Conservation (phyloP, 2,797 vertebrate species). For the Austrolebias charrua region DNA sequence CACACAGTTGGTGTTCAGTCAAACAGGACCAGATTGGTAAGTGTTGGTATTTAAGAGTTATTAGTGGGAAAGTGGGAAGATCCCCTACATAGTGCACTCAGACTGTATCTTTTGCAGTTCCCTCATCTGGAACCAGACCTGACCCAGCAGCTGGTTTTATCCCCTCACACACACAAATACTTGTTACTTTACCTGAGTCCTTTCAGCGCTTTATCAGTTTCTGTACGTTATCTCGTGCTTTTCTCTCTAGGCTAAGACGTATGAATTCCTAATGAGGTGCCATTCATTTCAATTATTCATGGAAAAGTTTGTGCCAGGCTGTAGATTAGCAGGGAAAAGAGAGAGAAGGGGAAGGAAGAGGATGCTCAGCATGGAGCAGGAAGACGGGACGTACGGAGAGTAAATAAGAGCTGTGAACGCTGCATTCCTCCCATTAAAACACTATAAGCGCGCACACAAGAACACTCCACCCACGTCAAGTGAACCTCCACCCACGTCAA, state of each 20-base stretch:
- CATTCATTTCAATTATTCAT: slow-evolving; percentile 76
- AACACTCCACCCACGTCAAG: too few species aligned
- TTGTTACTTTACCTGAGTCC: neutral
- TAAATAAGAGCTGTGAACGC: slow-evolving; percentile 29
- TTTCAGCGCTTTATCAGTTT: slow-evolving; percentile 46
- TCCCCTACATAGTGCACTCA: neutral
- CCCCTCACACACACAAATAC: neutral
- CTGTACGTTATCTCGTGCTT: slow-evolving; percentile 35
- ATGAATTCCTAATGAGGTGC: slow-evolving; percentile 66
- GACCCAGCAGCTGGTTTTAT: slow-evolving; percentile 30
- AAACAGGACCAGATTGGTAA: slow-evolving; percentile 1
- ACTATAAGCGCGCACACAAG: too few species aligned
- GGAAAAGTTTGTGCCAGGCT: slow-evolving; percentile 55
- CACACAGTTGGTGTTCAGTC: neutral
- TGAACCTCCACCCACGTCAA: too few species aligned
- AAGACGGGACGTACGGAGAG: slow-evolving; percentile 2
- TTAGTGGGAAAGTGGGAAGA: slow-evolving; percentile 5
- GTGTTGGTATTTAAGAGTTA: slow-evolving; percentile 23
- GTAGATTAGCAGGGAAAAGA: slow-evolving; percentile 52
- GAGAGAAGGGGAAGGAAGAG: slow-evolving; percentile 1
- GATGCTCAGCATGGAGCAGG: slow-evolving; percentile 11
- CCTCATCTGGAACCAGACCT: slow-evolving; percentile 17
- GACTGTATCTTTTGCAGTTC: neutral
- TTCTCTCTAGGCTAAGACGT: slow-evolving; percentile 42
- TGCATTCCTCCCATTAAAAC: slow-evolving; percentile 8